Percentiles rank a stretch among this genome's conserved stretches.
Conservation (phyloP, 2,888 invertebrate genomes). For the Phengaris alcon region DNA sequence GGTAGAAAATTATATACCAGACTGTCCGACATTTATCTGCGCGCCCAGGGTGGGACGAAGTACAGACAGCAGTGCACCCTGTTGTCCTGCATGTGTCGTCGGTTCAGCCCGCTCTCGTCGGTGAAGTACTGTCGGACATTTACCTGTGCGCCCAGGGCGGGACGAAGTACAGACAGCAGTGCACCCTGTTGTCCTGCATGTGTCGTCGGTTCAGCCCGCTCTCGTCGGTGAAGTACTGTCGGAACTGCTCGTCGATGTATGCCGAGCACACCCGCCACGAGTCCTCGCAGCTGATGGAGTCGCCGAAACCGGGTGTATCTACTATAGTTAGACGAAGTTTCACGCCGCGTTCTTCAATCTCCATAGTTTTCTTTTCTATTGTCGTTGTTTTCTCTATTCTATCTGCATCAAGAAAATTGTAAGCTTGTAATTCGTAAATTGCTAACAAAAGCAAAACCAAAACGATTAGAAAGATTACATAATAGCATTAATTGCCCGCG, state of each 20-base stretch:
- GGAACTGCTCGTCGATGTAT: slow-evolving; percentile 94
- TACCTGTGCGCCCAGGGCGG: slow-evolving; percentile 98
- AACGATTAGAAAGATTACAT: too few species aligned
- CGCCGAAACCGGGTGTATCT: slow-evolving; percentile 97
- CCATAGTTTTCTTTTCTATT: slow-evolving; percentile 91
- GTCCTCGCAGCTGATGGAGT: slow-evolving; percentile 95
- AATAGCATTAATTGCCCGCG: too few species aligned
- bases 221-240: slow-evolving; percentile 92
- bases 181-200: slow-evolving; percentile 96
- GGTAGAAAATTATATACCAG: too few species aligned
- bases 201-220: slow-evolving; percentile 96
- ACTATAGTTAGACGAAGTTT: slow-evolving; percentile 94
- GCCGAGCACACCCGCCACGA: slow-evolving; percentile 95
- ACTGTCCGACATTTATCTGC: slow-evolving; percentile 73
- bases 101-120: slow-evolving; percentile 96
- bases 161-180: slow-evolving; percentile 96
- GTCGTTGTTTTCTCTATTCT: slow-evolving; percentile 85
- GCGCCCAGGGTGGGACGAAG: slow-evolving; percentile 96
- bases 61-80: slow-evolving; percentile 97
- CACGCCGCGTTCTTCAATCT: slow-evolving; percentile 96
- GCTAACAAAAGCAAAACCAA: too few species aligned
- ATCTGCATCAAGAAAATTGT: slow-evolving; percentile 56
- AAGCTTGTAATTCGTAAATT: too few species aligned
- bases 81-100: slow-evolving; percentile 96
- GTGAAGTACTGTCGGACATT: slow-evolving; percentile 83